Evolutionary conservation across 2,113 vertebrate genomes (phyloP).

Genomic region (Upupa epops): DNA sequence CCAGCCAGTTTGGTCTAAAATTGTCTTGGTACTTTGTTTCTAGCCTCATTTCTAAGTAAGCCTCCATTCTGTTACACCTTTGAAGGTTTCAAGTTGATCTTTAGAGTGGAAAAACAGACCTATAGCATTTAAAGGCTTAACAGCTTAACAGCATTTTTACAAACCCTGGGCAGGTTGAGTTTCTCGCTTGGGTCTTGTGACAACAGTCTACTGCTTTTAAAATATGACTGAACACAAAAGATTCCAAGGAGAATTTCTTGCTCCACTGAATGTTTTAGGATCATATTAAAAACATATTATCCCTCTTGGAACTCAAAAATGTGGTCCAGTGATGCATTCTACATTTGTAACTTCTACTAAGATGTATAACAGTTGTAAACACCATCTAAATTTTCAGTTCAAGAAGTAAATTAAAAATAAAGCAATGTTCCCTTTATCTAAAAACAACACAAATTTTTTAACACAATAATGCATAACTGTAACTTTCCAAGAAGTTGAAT

Average conservation of each 20-base stretch:
- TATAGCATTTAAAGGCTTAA: neutral
- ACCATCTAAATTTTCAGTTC: neutral
- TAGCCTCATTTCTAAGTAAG: neutral
- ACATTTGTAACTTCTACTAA: neutral
- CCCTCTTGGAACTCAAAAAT: neutral
- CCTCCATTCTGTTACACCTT: neutral
- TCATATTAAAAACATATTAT: neutral
- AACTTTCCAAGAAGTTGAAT: constrained; percentile 26
- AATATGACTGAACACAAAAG: neutral
- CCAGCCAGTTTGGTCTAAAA: neutral
- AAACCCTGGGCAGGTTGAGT: neutral
- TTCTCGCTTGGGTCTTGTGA: neutral
- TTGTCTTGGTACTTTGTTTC: neutral
- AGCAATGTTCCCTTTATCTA: neutral
- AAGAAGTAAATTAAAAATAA: constrained; percentile 6
- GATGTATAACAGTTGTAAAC: neutral
- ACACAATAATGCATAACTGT: neutral
- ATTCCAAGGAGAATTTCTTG: neutral
- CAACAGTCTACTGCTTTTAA: neutral
- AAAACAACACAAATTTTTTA: constrained; percentile 26
- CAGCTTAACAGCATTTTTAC: neutral
- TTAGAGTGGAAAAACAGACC: neutral
- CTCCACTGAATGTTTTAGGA: neutral
- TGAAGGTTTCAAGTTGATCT: neutral
- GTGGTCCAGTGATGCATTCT: neutral